Percentiles rank a stretch among this genome's conserved stretches.
These are phyloP conservation scores for Halictus ligatus DNA, from an alignment of 2,888 invertebrate genomes.

Conservation along the genomic window DNA sequence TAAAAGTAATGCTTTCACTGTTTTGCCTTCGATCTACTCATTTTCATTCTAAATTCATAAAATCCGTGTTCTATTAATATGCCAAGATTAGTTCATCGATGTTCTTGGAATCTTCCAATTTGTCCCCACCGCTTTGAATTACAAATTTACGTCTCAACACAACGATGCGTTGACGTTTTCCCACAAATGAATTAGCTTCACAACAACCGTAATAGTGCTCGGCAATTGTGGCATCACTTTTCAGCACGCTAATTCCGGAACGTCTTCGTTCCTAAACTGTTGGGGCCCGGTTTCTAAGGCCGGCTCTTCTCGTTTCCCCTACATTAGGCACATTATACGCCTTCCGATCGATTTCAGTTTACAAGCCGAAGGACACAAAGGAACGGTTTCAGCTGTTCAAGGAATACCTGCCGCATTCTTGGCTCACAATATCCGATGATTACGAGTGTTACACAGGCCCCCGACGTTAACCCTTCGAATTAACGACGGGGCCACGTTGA, in stretches of 20 bases:
- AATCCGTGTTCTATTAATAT: too few species aligned
- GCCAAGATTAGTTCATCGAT: too few species aligned
- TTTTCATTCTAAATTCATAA: too few species aligned
- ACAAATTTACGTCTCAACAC: background rate
- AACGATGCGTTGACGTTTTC: background rate
- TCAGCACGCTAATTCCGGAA: background rate
- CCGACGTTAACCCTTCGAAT: conserved; percentile 51
- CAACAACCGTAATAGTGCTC: too few species aligned
- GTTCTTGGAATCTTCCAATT: too few species aligned
- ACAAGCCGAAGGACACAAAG: conserved; percentile 43
- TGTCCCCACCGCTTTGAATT: background rate
- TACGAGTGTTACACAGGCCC: conserved; percentile 36
- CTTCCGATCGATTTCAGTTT: conserved; percentile 37
- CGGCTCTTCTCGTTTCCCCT: conserved; percentile 3
- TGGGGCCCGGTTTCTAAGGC: background rate
- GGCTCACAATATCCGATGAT: conserved; percentile 47
- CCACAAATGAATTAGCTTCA: background rate
- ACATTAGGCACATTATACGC: conserved; percentile 13
- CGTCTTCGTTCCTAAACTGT: background rate
- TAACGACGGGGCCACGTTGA: conserved; percentile 38
- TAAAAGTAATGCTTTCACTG: too few species aligned
- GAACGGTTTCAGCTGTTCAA: conserved; percentile 21
- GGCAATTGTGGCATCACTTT: background rate
- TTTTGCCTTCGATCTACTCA: too few species aligned
- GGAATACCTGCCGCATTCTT: conserved; percentile 40